Conservation (phyloP, 2,888 invertebrate genomes). For the Trilocha varians region DNA sequence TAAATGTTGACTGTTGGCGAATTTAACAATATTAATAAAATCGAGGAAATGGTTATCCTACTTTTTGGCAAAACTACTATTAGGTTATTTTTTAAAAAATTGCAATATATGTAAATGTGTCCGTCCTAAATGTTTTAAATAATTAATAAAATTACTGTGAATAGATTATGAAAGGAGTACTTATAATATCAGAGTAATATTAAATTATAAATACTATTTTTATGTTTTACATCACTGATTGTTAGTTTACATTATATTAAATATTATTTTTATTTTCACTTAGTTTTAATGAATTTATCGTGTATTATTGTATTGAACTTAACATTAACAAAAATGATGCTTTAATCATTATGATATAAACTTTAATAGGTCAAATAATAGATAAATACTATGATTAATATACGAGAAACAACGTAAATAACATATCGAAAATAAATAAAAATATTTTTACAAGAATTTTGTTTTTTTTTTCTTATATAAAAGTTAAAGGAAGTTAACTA, state of each 20-base stretch:
- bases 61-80: not conserved
- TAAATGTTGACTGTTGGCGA: too few relatives aligned
- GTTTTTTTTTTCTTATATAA: not conserved
- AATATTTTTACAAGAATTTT: not conserved
- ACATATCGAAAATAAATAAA: not conserved
- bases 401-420: not conserved
- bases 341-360: not conserved
- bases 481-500: too few relatives aligned
- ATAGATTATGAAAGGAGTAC: not conserved
- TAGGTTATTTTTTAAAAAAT: too few relatives aligned
- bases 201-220: slow-evolving; percentile 1
- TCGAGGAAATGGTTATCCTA: too few relatives aligned
- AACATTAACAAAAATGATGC: not conserved
- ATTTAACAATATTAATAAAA: too few relatives aligned
- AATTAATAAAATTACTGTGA: not conserved
- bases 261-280: slow-evolving; percentile 5
- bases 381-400: not conserved
- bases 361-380: not conserved
- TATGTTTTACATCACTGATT: slow-evolving; percentile 2
- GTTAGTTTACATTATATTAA: slow-evolving; percentile 1
- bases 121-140: slow-evolving; percentile 1
- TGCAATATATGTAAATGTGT: not conserved
- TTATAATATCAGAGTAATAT: not conserved
- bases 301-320: not conserved
- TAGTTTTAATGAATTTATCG: not conserved